Evolutionary conservation across 64 coral and sea anemone species (phyloP).

Genomic region (Actinia equina): DNA sequence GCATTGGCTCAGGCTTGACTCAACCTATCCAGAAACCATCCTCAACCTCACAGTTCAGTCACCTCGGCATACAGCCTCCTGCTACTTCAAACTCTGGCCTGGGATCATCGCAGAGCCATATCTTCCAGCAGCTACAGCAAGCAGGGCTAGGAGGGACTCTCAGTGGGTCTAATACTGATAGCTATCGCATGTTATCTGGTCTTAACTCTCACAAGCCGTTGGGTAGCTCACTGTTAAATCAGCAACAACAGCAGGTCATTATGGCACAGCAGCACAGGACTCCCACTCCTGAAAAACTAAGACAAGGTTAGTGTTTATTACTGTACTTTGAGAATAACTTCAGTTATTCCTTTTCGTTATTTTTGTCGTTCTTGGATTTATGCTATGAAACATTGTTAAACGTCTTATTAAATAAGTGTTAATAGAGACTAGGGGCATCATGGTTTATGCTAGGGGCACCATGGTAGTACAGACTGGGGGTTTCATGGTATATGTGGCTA

Average conservation of each 20-base stretch:
- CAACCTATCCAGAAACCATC: constrained; percentile 79
- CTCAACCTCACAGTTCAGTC: constrained; percentile 60
- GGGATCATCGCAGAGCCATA: constrained; percentile 59
- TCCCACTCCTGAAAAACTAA: constrained; percentile 3
- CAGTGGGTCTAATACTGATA: constrained; percentile 58
- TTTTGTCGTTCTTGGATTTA: too few relatives aligned
- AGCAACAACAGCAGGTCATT: constrained; percentile 35
- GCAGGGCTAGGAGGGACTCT: constrained; percentile 52
- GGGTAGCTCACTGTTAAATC: constrained; percentile 63
- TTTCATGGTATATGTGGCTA: too few relatives aligned
- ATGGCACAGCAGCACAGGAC: constrained; percentile 22
- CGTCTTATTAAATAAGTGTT: too few relatives aligned
- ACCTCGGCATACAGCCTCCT: constrained; percentile 78
- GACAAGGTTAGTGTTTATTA: background rate
- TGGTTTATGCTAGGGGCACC: too few relatives aligned
- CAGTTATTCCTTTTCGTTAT: too few relatives aligned
- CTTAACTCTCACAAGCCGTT: constrained; percentile 70
- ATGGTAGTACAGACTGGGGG: too few relatives aligned
- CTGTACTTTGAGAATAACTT: too few relatives aligned
- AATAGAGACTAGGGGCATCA: too few relatives aligned
- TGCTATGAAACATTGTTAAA: too few relatives aligned
- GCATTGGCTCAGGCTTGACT: constrained; percentile 67
- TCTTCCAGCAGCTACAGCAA: constrained; percentile 77
- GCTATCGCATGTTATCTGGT: constrained; percentile 63
- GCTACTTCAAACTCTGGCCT: constrained; percentile 35